These are phyloP conservation scores for Porites evermanni DNA, from an alignment of 92 coral and sea anemone species.

Conservation along the genomic window DNA sequence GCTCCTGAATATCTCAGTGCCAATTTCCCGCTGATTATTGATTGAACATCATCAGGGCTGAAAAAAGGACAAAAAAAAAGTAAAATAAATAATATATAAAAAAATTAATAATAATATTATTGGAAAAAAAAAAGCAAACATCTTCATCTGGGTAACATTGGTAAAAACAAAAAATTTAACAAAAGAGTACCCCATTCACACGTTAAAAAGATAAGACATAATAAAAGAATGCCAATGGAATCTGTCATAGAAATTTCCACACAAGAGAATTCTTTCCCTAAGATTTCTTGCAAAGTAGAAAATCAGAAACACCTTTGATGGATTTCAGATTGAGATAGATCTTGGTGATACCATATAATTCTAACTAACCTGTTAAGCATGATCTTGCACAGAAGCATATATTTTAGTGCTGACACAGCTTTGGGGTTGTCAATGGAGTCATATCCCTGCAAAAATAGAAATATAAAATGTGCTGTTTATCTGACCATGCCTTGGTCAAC, in stretches of 20 bases:
- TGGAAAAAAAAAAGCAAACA: background rate
- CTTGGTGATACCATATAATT: background rate
- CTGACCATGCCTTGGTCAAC: too few relatives aligned
- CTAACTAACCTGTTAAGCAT: constrained; percentile 93
- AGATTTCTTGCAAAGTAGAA: too few relatives aligned
- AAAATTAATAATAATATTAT: background rate
- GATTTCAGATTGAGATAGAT: too few relatives aligned
- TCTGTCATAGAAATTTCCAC: too few relatives aligned
- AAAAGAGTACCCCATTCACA: too few relatives aligned
- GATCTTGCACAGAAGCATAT: constrained; percentile 96
- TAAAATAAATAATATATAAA: background rate
- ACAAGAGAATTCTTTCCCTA: too few relatives aligned
- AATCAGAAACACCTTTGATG: too few relatives aligned
- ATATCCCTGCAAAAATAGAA: constrained; percentile 70
- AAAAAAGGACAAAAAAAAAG: background rate
- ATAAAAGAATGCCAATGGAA: too few relatives aligned
- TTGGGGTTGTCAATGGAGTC: constrained; percentile 97
- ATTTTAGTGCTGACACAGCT: constrained; percentile 93
- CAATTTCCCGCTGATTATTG: constrained; percentile 95
- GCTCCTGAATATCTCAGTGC: constrained; percentile 96
- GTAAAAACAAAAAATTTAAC: too few relatives aligned
- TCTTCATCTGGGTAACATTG: background rate
- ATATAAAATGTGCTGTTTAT: background rate
- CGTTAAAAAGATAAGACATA: too few relatives aligned
- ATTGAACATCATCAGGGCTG: constrained; percentile 99